A percentile compares a stretch with the other conserved stretches of the same genome.
Conservation (phyloP, 2,113 vertebrate species). For the Malurus cyaneus region DNA sequence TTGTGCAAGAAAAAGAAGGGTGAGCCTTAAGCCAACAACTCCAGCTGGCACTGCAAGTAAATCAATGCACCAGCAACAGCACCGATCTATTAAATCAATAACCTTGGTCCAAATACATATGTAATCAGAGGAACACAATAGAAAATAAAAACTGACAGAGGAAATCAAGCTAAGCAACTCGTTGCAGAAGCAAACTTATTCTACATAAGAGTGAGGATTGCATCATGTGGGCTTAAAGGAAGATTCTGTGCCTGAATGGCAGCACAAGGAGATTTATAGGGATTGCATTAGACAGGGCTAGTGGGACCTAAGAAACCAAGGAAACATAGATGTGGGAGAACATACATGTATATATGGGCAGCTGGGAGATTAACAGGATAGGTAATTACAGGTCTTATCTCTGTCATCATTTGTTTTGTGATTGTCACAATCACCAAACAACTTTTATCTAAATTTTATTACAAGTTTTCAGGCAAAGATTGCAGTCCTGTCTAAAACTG, state of each 20-base stretch:
- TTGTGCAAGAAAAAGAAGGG: not conserved
- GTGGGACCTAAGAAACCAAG: not conserved
- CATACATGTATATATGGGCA: fast-evolving
- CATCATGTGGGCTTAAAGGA: not conserved
- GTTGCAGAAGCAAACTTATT: not conserved
- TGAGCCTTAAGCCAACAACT: not conserved
- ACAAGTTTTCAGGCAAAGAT: not conserved
- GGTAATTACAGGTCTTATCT: not conserved
- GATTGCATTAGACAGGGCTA: not conserved
- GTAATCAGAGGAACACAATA: not conserved
- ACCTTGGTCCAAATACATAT: not conserved
- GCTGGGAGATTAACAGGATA: fast-evolving
- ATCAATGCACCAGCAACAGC: not conserved
- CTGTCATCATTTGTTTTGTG: not conserved
- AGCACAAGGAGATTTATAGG: not conserved
- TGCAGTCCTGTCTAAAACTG: not conserved
- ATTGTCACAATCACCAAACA: not conserved
- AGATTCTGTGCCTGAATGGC: fast-evolving
- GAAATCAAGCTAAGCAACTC: not conserved
- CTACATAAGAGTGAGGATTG: not conserved
- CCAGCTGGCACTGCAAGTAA: not conserved
- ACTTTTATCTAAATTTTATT: not conserved
- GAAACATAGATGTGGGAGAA: not conserved
- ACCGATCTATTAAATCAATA: not conserved
- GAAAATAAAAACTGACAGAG: not conserved